Evolutionary conservation across 2,888 invertebrate species (phyloP), one percentile per base, ranked within the genome.

Genomic region (Perithous albicinctus): DNA sequence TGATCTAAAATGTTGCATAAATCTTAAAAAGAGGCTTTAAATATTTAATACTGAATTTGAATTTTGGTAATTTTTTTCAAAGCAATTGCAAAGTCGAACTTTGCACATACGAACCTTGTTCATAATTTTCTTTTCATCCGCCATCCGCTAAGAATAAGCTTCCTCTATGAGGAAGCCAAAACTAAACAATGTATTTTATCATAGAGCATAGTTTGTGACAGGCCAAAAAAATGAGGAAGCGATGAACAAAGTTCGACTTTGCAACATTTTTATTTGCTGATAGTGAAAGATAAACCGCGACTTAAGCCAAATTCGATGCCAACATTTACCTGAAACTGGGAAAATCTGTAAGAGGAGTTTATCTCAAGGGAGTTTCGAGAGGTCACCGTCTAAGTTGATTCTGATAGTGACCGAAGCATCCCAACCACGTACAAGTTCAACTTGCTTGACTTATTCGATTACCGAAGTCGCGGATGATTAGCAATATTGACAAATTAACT

Each of bases 401-500:
- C 80, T 23, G 66, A n/a, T 35, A 18, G 56, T 59, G 32, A 46
- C 51, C 72, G 18, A 18, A 72, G 23, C 66, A 46, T 26, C 48
- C 43, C 29, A 32, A 1, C 20, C 43, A 63, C 51, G 63, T 81
- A 84, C 86, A 88, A 88, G 63, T 81, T 83, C 86, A 88, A 88
- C 86, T 89, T 87, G 84, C 87, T 84, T 85, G 86, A 88, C 87
- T 86, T 84, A 88, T 88, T 89, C 85, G 87, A 89, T 89, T 89
- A 63, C 43, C 43, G 46, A 46, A 84, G 83, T 85, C 82, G 84
- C 84, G 87, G 86, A 88, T 89, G 89, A 89, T 89, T 87, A 89
- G 85, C 86, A 87, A 87, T 89, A 89, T 87, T 88, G 87, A 89
- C 88, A 87, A 89, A 89, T 87, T 87, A 86, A 89, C 86, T 84